A percentile compares a stretch with the other conserved stretches of the same genome.
Conservation (phyloP, 1,140 invertebrate species). For the Hetaerina americana region DNA sequence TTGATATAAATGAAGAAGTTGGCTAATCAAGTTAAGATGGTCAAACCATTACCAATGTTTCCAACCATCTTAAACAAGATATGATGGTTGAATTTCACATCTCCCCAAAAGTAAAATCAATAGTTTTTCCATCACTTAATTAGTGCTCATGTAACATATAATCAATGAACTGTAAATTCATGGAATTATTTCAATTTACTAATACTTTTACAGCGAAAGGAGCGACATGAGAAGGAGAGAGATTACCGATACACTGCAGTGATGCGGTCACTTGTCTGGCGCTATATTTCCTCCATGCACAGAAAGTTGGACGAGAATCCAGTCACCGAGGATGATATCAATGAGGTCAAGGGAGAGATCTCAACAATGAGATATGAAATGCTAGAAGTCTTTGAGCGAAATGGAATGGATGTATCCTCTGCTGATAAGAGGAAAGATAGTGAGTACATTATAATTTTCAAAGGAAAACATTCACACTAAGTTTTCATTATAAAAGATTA, state of each 20-base stretch:
- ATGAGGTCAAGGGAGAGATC: conserved; percentile 83
- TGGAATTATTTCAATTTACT: background rate
- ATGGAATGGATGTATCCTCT: conserved; percentile 58
- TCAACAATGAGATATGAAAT: conserved; percentile 69
- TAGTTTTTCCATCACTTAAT: too few species aligned
- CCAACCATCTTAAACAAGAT: too few species aligned
- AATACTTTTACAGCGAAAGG: conserved; percentile 24
- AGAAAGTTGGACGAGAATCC: conserved; percentile 55
- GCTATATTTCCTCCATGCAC: conserved; percentile 68
- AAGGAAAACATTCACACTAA: too few species aligned
- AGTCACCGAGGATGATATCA: conserved; percentile 84
- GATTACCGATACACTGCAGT: conserved; percentile 53
- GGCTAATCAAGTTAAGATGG: too few species aligned
- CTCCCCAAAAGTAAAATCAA: too few species aligned
- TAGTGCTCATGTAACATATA: too few species aligned
- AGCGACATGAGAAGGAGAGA: conserved; percentile 46
- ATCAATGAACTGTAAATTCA: too few species aligned
- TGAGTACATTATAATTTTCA: conserved; percentile 4
- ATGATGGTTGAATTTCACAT: too few species aligned
- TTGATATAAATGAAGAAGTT: too few species aligned
- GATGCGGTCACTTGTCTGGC: conserved; percentile 70
- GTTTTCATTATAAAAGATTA: too few species aligned
- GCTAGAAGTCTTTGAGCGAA: conserved; percentile 64
- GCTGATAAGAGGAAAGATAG: conserved; percentile 15
- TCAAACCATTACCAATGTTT: too few species aligned